phyloP scores from a whole-genome alignment of 2,797 vertebrate genomes.

The Lepilemur ruficaudatus region DNA sequence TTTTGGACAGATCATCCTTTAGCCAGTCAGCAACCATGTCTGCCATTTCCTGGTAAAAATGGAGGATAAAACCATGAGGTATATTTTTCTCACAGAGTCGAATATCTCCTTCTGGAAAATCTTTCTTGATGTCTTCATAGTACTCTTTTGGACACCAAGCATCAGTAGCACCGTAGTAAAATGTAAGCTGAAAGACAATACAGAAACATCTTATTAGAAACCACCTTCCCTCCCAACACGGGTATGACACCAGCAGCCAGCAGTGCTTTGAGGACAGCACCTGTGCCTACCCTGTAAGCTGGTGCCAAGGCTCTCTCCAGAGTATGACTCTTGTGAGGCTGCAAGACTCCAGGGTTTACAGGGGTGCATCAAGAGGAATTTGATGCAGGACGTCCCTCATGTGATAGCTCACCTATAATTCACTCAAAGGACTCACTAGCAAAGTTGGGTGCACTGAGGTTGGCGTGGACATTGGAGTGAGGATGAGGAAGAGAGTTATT shows the following conservation, averaged over 20 bases:
- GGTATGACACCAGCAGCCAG: background rate
- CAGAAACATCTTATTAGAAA: slow-evolving; percentile 38
- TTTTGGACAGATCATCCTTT: slow-evolving; percentile 72
- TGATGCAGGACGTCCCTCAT: background rate
- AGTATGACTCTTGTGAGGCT: background rate
- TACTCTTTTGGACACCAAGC: slow-evolving; percentile 93
- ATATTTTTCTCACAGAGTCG: slow-evolving; percentile 91
- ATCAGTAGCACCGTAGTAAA: slow-evolving; percentile 94
- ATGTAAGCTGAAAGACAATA: slow-evolving; percentile 89
- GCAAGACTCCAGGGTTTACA: background rate
- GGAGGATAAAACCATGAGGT: slow-evolving; percentile 91
- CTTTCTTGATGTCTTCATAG: slow-evolving; percentile 92
- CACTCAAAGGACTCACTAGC: background rate
- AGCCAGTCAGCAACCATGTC: slow-evolving; percentile 90
- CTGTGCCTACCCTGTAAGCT: rapidly evolving
- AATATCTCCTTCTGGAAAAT: slow-evolving; percentile 93
- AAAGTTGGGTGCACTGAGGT: background rate
- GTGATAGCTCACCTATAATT: background rate
- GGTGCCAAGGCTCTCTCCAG: background rate
- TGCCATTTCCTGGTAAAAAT: slow-evolving; percentile 89
- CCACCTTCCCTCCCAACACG: background rate
- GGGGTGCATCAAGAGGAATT: background rate
- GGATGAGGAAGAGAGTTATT: background rate
- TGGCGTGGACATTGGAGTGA: background rate
- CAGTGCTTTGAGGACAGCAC: background rate